Evolutionary conservation across 1,140 invertebrate species (phyloP), one percentile per base, ranked within the genome.

Genomic region (Nylanderia fulva): DNA sequence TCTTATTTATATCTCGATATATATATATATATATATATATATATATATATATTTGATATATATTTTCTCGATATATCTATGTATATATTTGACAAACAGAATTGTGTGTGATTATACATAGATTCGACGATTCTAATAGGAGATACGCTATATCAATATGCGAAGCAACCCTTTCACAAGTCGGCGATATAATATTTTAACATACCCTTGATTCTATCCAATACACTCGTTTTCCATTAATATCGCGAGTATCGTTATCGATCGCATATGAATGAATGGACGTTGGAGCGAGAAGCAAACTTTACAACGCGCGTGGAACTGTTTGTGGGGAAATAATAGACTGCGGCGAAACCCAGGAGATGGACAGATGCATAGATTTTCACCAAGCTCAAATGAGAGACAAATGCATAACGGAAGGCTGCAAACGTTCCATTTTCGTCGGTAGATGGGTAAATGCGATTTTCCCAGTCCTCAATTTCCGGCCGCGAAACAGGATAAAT

Each of bases 351-450:
- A 21, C n/a, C 1, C 3, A 4, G 3, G n/a, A 24, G 24, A 18
- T 54, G 15, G 45, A 68, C 64, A 71, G 8, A n/a, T 36, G 18
- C 48, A 36, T 71, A 71, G 66, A 82, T 82, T 45, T 58, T 72
- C 77, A 72, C 24, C n/a, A 82, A 72, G 66, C 60, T 82, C 66
- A 71, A 72, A 82, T 82, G 66, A 82, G 54, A 72, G 66, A 72
- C 54, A 82, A 82, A 82, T 72, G 52, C 18, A 18, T n/a, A 58
- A 72, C 24, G 36, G n/a, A 18, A 72, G 18, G 71, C n/a, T 56
- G 24, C 36, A 18, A n/a, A 48, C 18, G 1, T 80, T 71, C 77
- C 39, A 82, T 72, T 82, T 72, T 71, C 36, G 13, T 7, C 27
- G 27, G 6, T 69, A 4, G 64, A n/a, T 60, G n/a, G 7, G 52